A percentile compares a stretch with the other conserved stretches of the same genome.
Evolutionary conservation across 2,797 vertebrate species (phyloP).

Genomic region (Lagorchestes hirsutus): DNA sequence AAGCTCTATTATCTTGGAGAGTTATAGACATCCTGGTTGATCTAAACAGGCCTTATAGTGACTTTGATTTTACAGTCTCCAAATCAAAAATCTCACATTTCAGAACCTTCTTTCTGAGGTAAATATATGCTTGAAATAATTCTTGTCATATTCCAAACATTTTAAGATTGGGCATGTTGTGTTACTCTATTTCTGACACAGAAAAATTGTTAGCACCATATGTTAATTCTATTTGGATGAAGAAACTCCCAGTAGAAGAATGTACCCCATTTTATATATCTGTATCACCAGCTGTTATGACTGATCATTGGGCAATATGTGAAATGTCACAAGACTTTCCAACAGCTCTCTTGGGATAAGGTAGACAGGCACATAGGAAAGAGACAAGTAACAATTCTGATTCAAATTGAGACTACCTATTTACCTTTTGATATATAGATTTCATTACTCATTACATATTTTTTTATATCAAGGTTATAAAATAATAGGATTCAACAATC

Average conservation of each 20-base stretch:
- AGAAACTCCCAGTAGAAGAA: constrained; percentile 44
- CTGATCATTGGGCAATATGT: neutral
- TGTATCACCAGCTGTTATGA: constrained; percentile 34
- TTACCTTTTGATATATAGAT: neutral
- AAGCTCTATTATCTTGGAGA: neutral
- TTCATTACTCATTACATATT: neutral
- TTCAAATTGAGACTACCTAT: neutral
- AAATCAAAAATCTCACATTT: constrained; percentile 11
- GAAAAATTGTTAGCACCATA: neutral
- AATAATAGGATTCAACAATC: neutral
- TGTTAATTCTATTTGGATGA: constrained; percentile 32
- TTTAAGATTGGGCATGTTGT: constrained; percentile 1
- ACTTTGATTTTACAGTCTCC: neutral
- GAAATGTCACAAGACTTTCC: neutral
- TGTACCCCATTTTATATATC: neutral
- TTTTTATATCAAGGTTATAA: neutral
- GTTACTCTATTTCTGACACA: constrained; percentile 25
- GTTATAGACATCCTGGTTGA: neutral
- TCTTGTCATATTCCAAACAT: constrained; percentile 12
- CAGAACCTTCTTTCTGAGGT: constrained; percentile 26
- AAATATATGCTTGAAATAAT: neutral
- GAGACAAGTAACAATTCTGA: neutral
- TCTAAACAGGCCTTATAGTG: neutral
- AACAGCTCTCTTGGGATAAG: neutral
- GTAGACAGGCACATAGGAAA: neutral